Evolutionary conservation across 2,888 invertebrate genomes (phyloP), one percentile per base, ranked within the genome.

Genomic region (Anoncus sp.): DNA sequence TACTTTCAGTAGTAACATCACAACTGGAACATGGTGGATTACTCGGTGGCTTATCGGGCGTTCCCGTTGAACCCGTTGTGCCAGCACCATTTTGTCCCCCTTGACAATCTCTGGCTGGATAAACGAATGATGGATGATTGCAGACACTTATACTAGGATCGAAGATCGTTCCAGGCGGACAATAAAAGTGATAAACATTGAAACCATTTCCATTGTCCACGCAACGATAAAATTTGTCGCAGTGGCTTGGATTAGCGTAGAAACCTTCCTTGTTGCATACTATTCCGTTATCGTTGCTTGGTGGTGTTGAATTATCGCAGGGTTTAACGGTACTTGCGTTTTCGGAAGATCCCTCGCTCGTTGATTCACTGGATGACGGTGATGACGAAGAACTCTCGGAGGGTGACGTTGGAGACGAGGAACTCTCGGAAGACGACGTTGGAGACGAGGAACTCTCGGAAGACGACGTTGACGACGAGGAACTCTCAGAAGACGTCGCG

Each of bases 91-190:
- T 53, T 18, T 53, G 47, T 7, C 60, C n/a, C n/a, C n/a, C 62
- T 3, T 65, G 27, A 45, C 90, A 90, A 55, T 89, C 83, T 82
- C 89, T 85, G 0, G 85, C 92, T n/a, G 94, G 94, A 85, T 94
- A 94, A 16, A 95, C 94, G 7, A 94, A 94, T 75, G 94, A 93
- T 81, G 94, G 93, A 85, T 95, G 92, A 88, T 96, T 96, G 87
- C 96, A 96, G 2, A 94, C 94, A 80, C 93, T 93, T 62, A 95
- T 87, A 59, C 93, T 92, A 27, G 94, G 94, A 90, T 96, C 96
- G 92, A 95, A 96, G 81, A 96, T 95, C 1, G 96, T 96, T 35
- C 95, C 95, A 77, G 93, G 93, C 14, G 94, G 93, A 85, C 96
- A 96, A 53, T 93, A 93, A 87, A 95, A 95, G 85, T 94, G 92